Evolutionary conservation across 2,888 invertebrate species (phyloP).

Genomic region (Abrostola tripartita): DNA sequence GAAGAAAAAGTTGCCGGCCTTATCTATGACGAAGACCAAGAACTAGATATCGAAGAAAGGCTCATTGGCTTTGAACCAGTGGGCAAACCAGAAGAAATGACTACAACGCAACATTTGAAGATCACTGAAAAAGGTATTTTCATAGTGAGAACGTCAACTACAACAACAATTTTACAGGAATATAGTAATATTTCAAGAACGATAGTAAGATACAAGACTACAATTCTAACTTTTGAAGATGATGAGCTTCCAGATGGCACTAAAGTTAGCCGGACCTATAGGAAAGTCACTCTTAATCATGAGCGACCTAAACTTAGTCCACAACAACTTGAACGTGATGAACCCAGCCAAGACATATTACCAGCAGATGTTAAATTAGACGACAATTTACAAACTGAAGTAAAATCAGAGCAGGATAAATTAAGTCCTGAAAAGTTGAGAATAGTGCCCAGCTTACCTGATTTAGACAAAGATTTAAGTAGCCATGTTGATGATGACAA

Average conservation of each 20-base stretch:
- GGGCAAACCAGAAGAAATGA: slow-evolving; percentile 42
- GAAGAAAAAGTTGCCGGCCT: slow-evolving; percentile 26
- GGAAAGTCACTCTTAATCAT: slow-evolving; percentile 43
- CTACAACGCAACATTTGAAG: slow-evolving; percentile 15
- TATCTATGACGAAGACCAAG: slow-evolving; percentile 49
- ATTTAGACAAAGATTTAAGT: neutral
- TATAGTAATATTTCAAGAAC: slow-evolving; percentile 47
- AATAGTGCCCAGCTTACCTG: neutral
- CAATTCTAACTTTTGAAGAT: slow-evolving; percentile 52
- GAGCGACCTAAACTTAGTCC: slow-evolving; percentile 38
- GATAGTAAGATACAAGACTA: slow-evolving; percentile 47
- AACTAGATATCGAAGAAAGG: slow-evolving; percentile 48
- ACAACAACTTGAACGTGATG: slow-evolving; percentile 25
- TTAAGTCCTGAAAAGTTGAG: neutral
- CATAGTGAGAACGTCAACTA: slow-evolving; percentile 31
- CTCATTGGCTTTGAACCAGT: slow-evolving; percentile 53
- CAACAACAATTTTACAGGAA: slow-evolving; percentile 46
- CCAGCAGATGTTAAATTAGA: slow-evolving; percentile 33
- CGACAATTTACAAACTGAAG: neutral
- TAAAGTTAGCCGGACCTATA: slow-evolving; percentile 32
- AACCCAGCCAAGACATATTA: slow-evolving; percentile 23
- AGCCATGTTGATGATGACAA: neutral
- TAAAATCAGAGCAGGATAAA: slow-evolving; percentile 37
- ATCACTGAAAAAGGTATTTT: slow-evolving; percentile 32
- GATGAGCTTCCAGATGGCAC: slow-evolving; percentile 47